phyloP scores from a whole-genome alignment of 2,113 vertebrate genomes.

The Psilopsiagon aurifrons region DNA sequence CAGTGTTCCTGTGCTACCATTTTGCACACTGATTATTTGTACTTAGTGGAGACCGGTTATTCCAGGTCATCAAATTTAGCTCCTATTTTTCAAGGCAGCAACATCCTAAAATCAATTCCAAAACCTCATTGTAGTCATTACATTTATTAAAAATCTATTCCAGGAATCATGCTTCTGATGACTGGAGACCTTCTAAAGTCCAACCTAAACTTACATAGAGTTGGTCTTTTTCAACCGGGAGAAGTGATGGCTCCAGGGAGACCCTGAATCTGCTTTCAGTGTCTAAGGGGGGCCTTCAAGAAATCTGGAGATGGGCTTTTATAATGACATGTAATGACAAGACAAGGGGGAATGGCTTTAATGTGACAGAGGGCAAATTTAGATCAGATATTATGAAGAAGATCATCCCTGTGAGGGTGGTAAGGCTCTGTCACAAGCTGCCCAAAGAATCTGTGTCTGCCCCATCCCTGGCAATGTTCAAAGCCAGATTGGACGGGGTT shows the following conservation, averaged over 20 bases:
- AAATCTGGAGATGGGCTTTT: background rate
- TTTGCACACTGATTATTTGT: background rate
- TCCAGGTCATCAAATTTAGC: background rate
- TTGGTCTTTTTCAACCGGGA: background rate
- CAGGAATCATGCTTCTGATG: background rate
- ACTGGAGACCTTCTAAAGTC: background rate
- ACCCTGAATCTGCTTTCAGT: background rate
- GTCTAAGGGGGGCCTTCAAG: background rate
- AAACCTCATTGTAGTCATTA: background rate
- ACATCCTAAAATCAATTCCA: background rate
- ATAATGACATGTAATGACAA: background rate
- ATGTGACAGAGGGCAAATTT: background rate
- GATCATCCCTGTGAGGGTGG: background rate
- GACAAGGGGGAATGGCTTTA: background rate
- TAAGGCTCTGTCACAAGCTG: background rate
- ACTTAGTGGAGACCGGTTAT: background rate
- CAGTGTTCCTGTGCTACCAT: background rate
- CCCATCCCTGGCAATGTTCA: background rate
- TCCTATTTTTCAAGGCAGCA: background rate
- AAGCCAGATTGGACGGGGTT: background rate
- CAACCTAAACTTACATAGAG: fast-evolving
- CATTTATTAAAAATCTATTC: background rate
- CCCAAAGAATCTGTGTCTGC: background rate
- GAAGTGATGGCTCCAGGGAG: background rate
- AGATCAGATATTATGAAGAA: background rate